These are phyloP conservation scores for Lypha dubia DNA, from an alignment of 2,888 invertebrate species.

Conservation along the genomic window DNA sequence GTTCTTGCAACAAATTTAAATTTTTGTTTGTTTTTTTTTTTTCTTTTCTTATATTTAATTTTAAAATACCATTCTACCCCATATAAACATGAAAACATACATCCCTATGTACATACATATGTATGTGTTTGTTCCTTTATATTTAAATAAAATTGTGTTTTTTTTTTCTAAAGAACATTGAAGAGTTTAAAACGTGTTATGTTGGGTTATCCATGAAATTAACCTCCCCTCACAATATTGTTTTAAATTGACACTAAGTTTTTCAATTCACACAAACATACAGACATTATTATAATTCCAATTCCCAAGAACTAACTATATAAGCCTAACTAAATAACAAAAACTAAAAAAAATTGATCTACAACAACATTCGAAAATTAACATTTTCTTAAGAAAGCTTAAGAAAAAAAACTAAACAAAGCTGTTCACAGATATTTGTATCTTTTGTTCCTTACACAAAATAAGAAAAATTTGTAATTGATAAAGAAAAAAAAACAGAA, in stretches of 20 bases:
- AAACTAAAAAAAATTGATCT: constrained; percentile 46
- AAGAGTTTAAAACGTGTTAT: constrained; percentile 81
- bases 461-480: constrained; percentile 36
- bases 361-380: constrained; percentile 42
- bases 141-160: neutral
- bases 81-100: neutral
- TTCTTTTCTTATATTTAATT: constrained; percentile 71
- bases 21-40: constrained; percentile 75
- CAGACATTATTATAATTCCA: constrained; percentile 34
- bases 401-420: constrained; percentile 6
- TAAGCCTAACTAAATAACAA: constrained; percentile 66
- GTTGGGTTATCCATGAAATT: constrained; percentile 80
- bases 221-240: constrained; percentile 73
- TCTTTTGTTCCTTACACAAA: constrained; percentile 68
- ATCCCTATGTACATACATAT: constrained; percentile 4
- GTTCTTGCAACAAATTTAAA: constrained; percentile 76
- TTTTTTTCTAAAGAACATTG: constrained; percentile 77
- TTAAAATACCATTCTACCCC: constrained; percentile 14
- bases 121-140: neutral
- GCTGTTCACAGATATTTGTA: constrained; percentile 14
- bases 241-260: constrained; percentile 59
- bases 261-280: too few species aligned
- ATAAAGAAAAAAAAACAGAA: constrained; percentile 3
- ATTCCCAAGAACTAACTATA: constrained; percentile 66
- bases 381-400: constrained; percentile 29